Conservation (phyloP, 2,888 invertebrate genomes). For the Ligdia adustata region DNA sequence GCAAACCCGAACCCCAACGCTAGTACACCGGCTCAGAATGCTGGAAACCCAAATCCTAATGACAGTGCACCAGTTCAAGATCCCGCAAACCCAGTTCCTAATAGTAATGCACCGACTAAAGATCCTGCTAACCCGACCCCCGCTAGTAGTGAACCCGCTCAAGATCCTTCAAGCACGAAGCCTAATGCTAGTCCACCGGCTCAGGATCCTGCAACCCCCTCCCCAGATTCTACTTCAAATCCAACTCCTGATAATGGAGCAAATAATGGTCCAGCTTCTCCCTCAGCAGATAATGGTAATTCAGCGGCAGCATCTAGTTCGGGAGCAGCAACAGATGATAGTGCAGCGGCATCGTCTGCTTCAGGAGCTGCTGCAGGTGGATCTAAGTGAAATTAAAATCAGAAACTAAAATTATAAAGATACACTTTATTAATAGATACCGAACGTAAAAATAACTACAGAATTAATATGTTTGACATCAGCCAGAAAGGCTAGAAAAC, state of each 20-base stretch:
- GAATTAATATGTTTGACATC: no score
- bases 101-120: background rate
- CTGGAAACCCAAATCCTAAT: background rate
- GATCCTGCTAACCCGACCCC: background rate
- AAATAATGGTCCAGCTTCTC: background rate
- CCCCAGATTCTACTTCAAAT: background rate
- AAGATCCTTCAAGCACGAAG: background rate
- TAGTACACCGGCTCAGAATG: no score
- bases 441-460: no score
- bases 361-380: conserved; percentile 1
- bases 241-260: background rate
- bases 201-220: background rate
- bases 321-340: background rate
- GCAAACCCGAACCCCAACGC: no score
- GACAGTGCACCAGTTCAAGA: background rate
- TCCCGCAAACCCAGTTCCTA: background rate
- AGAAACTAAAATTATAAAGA: no score
- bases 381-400: background rate
- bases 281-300: background rate
- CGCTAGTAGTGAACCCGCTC: background rate
- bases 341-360: background rate
- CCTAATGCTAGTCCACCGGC: background rate
- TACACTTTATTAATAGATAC: no score
- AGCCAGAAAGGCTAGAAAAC: no score
- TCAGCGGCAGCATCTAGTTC: background rate